Evolutionary conservation across 1,140 invertebrate species (phyloP).

Genomic region (Caerostris extrusa): DNA sequence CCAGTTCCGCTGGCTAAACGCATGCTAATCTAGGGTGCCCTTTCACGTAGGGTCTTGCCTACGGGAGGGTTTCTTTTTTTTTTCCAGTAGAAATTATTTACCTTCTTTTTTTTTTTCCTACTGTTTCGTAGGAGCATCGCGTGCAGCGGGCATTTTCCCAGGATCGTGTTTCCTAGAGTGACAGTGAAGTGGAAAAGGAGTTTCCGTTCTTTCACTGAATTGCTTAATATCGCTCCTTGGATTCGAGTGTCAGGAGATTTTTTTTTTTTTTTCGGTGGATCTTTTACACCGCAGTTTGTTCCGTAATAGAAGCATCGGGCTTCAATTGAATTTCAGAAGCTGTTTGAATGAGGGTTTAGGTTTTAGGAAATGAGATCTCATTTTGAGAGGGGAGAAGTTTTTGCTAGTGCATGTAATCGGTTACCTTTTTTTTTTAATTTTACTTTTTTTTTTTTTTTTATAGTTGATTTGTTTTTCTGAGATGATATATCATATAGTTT

Average conservation of each 20-base stretch:
- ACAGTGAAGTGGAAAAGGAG: slow-evolving; percentile 40
- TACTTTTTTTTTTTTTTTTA: too few species aligned
- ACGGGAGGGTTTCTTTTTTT: not conserved
- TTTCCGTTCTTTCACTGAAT: slow-evolving; percentile 38
- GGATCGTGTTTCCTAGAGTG: slow-evolving; percentile 40
- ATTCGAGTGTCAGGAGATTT: not conserved
- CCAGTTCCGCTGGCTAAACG: slow-evolving; percentile 15
- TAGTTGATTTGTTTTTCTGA: too few species aligned
- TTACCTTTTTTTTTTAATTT: too few species aligned
- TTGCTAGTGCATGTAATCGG: too few species aligned
- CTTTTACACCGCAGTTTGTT: too few species aligned
- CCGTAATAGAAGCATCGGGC: too few species aligned
- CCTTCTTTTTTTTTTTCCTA: not conserved
- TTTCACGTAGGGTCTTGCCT: not conserved
- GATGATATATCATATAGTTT: too few species aligned
- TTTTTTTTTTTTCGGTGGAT: too few species aligned
- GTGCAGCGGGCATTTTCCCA: slow-evolving; percentile 38
- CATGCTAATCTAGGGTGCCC: not conserved
- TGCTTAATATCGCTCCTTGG: slow-evolving; percentile 35
- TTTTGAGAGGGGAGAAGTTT: too few species aligned
- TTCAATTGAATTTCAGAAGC: too few species aligned
- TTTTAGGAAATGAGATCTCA: too few species aligned
- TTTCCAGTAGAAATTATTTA: not conserved
- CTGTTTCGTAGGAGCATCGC: slow-evolving; percentile 4
- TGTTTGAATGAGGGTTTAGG: too few species aligned